These are phyloP conservation scores for Microtus oregoni DNA, from an alignment of 2,113 vertebrate species.

Conservation along the genomic window DNA sequence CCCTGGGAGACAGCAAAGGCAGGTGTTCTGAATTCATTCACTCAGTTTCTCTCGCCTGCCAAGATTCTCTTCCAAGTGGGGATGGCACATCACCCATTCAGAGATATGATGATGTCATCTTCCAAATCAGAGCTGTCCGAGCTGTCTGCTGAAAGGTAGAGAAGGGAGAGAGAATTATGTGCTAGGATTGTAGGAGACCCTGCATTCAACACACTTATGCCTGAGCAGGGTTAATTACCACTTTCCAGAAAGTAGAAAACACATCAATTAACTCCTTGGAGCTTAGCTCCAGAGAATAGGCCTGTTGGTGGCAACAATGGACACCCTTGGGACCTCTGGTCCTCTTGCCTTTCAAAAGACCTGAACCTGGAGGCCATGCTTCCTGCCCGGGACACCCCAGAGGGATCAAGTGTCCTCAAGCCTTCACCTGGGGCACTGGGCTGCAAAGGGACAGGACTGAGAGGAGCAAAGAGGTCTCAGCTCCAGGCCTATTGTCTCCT, in stretches of 20 bases:
- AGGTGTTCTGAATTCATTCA: conserved; percentile 76
- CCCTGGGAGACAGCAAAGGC: conserved; percentile 75
- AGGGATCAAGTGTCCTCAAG: not conserved
- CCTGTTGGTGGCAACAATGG: conserved; percentile 40
- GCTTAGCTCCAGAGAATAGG: conserved; percentile 59
- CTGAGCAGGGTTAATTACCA: conserved; percentile 46
- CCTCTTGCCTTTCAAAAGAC: conserved; percentile 28
- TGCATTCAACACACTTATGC: not conserved
- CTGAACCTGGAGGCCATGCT: conserved; percentile 1
- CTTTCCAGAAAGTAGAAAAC: conserved; percentile 73
- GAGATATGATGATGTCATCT: conserved; percentile 97
- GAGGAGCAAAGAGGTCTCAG: not conserved
- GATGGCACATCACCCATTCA: conserved; percentile 88
- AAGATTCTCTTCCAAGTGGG: conserved; percentile 74
- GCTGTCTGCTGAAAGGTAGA: conserved; percentile 92
- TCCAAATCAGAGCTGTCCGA: conserved; percentile 98
- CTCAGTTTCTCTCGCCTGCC: conserved; percentile 83
- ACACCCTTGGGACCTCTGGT: conserved; percentile 40
- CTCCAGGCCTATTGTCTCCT: not conserved
- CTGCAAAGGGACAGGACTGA: not conserved
- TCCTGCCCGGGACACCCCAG: conserved; percentile 6
- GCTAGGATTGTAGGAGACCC: not conserved
- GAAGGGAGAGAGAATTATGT: conserved; percentile 71
- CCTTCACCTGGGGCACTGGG: not conserved
- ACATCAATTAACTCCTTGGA: conserved; percentile 68